Evolutionary conservation across 2,797 vertebrate genomes (phyloP).

Genomic region (Hyperoplus immaculatus): DNA sequence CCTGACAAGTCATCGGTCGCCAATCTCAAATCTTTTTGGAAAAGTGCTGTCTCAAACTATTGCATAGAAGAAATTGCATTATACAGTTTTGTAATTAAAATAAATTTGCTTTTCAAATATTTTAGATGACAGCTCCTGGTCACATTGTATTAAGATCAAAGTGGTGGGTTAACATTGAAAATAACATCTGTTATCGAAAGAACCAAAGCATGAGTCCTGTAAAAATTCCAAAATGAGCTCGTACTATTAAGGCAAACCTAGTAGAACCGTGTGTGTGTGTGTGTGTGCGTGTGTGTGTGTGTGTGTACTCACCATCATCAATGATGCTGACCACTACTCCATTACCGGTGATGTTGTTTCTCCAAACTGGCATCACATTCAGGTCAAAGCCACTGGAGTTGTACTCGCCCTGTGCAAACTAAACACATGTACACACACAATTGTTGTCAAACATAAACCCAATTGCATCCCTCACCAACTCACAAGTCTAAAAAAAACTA

Average conservation of each 20-base stretch:
- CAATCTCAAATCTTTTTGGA: conserved; percentile 14
- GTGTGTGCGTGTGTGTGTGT: conserved; percentile 1
- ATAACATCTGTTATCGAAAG: neutral
- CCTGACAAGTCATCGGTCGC: conserved; percentile 18
- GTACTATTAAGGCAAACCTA: too few species aligned
- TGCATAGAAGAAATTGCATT: neutral
- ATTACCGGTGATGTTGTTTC: conserved; percentile 67
- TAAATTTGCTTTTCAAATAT: neutral
- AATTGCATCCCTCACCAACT: neutral
- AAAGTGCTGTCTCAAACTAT: neutral
- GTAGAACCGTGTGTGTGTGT: neutral
- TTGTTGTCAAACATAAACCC: neutral
- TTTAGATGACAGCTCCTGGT: neutral
- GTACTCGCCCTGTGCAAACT: conserved; percentile 62
- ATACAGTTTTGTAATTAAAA: neutral
- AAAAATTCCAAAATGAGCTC: neutral
- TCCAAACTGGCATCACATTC: conserved; percentile 71
- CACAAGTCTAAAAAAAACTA: neutral
- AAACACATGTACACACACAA: conserved; percentile 57
- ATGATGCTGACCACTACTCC: conserved; percentile 77
- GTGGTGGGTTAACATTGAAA: neutral
- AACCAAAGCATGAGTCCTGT: neutral
- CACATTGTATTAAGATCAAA: neutral
- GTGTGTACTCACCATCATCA: conserved; percentile 68
- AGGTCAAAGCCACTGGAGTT: conserved; percentile 63